Conservation (phyloP, 2,888 invertebrate genomes). For the Volucella inflata region DNA sequence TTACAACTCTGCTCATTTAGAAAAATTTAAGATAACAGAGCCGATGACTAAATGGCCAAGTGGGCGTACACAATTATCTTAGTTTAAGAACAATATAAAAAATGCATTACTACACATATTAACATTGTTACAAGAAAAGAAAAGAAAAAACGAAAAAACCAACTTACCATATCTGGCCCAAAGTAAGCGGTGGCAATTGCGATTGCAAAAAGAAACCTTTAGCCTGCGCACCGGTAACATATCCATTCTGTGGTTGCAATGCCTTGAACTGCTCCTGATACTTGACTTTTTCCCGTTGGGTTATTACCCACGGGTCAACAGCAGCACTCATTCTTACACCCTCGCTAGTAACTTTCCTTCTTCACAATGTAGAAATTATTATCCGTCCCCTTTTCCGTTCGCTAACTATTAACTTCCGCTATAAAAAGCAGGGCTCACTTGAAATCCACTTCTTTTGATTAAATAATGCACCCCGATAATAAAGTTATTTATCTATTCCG, state of each 20-base stretch:
- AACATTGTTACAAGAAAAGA: slow-evolving; percentile 17
- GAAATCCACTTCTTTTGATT: slow-evolving; percentile 49
- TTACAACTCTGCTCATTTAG: slow-evolving; percentile 36
- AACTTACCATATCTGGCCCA: slow-evolving; percentile 97
- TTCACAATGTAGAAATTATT: slow-evolving; percentile 28
- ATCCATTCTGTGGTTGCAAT: slow-evolving; percentile 93
- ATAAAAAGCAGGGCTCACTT: slow-evolving; percentile 4
- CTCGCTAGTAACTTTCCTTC: slow-evolving; percentile 31
- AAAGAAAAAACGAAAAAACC: slow-evolving; percentile 7
- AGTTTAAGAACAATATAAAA: slow-evolving; percentile 8
- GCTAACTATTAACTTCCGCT: slow-evolving; percentile 57
- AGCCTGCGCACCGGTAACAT: slow-evolving; percentile 96
- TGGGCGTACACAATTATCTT: slow-evolving; percentile 63
- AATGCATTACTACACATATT: background rate
- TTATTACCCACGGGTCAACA: slow-evolving; percentile 94
- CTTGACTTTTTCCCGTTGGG: slow-evolving; percentile 93
- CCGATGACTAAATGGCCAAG: slow-evolving; percentile 54
- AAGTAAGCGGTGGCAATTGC: slow-evolving; percentile 93
- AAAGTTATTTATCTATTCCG: slow-evolving; percentile 13
- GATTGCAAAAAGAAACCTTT: slow-evolving; percentile 96
- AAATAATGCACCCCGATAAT: slow-evolving; percentile 40
- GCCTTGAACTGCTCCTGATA: slow-evolving; percentile 96
- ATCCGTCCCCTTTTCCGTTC: slow-evolving; percentile 30
- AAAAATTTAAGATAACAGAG: background rate
- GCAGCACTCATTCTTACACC: slow-evolving; percentile 81